Evolutionary conservation across 2,888 invertebrate genomes (phyloP).

Genomic region (Eristalis intricaria): DNA sequence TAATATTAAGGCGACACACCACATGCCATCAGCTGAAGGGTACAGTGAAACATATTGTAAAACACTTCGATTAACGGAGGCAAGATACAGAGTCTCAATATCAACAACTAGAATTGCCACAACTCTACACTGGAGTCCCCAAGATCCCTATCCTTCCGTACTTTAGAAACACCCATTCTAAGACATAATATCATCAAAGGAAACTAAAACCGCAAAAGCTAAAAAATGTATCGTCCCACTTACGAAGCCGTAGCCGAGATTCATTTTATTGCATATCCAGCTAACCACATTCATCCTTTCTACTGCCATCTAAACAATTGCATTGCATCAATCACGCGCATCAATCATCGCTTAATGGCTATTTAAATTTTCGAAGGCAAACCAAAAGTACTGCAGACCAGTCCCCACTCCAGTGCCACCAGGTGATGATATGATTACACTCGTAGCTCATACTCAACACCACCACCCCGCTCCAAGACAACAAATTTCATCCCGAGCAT

Average conservation of each 20-base stretch:
- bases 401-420: slow-evolving; percentile 21
- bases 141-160: too few relatives aligned
- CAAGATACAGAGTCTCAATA: too few relatives aligned
- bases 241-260: not conserved
- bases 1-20: too few relatives aligned
- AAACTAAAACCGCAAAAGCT: too few relatives aligned
- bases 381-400: not conserved
- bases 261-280: not conserved
- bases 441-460: not conserved
- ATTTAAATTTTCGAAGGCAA: slow-evolving; percentile 36
- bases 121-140: too few relatives aligned
- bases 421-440: slow-evolving; percentile 37
- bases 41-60: too few relatives aligned
- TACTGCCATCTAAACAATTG: slow-evolving; percentile 14
- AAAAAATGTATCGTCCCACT: not conserved
- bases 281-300: not conserved
- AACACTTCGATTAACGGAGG: too few relatives aligned
- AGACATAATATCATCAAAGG: not conserved
- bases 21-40: too few relatives aligned
- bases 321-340: slow-evolving; percentile 34
- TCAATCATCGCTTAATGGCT: slow-evolving; percentile 62
- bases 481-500: slow-evolving; percentile 27
- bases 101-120: too few relatives aligned
- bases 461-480: slow-evolving; percentile 1
- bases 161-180: too few relatives aligned